Base-by-base conservation (phyloP, 2,888 invertebrate genomes). In the Byasa hedistus region DNA sequence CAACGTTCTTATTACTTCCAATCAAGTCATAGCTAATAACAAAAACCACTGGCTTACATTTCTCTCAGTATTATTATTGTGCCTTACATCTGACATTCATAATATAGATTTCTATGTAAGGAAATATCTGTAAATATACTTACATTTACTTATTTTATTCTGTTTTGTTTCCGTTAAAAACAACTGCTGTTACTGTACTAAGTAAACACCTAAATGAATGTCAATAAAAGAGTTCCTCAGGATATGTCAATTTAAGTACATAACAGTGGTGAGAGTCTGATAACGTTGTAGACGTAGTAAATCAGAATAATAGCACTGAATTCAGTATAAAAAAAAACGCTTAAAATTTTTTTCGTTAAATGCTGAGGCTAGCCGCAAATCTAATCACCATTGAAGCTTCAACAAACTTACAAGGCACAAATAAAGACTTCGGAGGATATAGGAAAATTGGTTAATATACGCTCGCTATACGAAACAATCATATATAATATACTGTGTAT, bases 331-430 rank as follows among this genome's bases (percentile, higher is more conserved):
- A 36, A 36, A 39, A 39, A 39, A 51, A n/a, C n/a, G n/a, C n/a
- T n/a, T n/a, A n/a, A n/a, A n/a, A n/a, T n/a, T n/a, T n/a, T 17
- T 19, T 54, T 12, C 19, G 8, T 54, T 22, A 17, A 62, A 51
- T 21, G 39, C 48, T 57, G 24, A 60, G 65, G 65, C 64, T 67
- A 65, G 61, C 63, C 52, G 55, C 61, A 69, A 72, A 76, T 79
- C 79, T 80, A 80, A 80, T 76, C 75, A 83, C 79, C 77, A 82
- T 75, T 73, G 76, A 73, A 79, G 82, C 80, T 76, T 44, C n/a
- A 64, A 68, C 67, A 67, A 65, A 67, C 69, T 77, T 72, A 83
- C 81, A 91, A 90, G 90, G 90, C 90, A 91, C 90, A 85, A 89
- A 84, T 85, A 75, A 89, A 89, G 76, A 81, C 72, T 76, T 76